Percentiles rank a stretch among this genome's conserved stretches.
Conservation (phyloP, 2,888 invertebrate species). For the Eilema caniola region DNA sequence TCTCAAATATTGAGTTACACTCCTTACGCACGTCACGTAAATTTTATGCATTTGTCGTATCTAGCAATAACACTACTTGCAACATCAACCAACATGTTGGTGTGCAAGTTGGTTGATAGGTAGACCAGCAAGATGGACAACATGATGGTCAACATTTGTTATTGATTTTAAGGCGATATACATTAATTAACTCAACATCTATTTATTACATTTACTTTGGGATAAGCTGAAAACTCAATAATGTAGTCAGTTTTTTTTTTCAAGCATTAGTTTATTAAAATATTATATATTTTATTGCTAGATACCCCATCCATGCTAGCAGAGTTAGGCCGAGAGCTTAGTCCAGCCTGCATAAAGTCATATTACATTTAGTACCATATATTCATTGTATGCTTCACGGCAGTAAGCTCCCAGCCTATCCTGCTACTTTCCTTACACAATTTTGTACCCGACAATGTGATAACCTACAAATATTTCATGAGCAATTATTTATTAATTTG, state of each 20-base stretch:
- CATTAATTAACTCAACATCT: too few species aligned
- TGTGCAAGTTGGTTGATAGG: not conserved
- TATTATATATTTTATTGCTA: slow-evolving; percentile 29
- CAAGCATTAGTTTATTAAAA: too few species aligned
- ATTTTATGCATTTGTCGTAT: slow-evolving; percentile 27
- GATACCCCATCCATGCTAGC: slow-evolving; percentile 30
- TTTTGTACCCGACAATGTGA: slow-evolving; percentile 52
- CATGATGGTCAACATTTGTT: not conserved
- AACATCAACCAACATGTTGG: not conserved
- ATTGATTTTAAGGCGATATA: not conserved
- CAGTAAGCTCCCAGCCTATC: slow-evolving; percentile 44
- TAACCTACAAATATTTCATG: slow-evolving; percentile 45
- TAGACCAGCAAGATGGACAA: not conserved
- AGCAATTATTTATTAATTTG: slow-evolving; percentile 49
- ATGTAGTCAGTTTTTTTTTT: too few species aligned
- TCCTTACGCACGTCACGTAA: slow-evolving; percentile 55
- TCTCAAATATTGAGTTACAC: slow-evolving; percentile 81
- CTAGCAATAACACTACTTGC: slow-evolving; percentile 24
- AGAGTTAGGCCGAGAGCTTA: slow-evolving; percentile 44
- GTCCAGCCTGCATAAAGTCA: not conserved
- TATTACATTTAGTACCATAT: not conserved
- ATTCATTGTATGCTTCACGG: slow-evolving; percentile 6
- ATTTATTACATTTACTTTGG: too few species aligned
- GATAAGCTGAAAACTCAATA: not conserved
- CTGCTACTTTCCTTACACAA: slow-evolving; percentile 40